Base-by-base conservation (phyloP, 2,888 invertebrate species). In the Priocnemis perturbator region DNA sequence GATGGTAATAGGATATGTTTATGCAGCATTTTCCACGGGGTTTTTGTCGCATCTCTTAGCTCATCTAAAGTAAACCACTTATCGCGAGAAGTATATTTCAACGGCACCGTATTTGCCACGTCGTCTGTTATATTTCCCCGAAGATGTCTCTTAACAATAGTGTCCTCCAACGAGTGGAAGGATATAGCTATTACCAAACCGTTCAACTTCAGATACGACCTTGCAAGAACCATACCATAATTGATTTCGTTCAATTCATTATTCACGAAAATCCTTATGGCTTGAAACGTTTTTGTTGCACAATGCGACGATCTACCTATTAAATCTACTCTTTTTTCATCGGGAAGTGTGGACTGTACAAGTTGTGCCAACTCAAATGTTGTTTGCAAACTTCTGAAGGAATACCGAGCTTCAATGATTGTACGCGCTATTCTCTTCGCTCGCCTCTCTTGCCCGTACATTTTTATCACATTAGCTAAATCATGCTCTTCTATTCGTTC, bases 231-330 rank as follows among this genome's bases (percentile, higher is more conserved):
- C 89, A 98, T 92, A 0, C 93, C 98, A 87, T 95, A 96, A 90
- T 98, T 96, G 0, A 98, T 92, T 91, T 98, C 98, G 88, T 98
- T 98, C 0, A 98, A 90, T 90, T 98, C 98, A 88, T 98, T 96
- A 87, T 98, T 98, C 0, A 98, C 96, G 89, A 98, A 98, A 83
- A 98, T 98, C 70, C 98, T 91, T 71, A 98, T 88, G 0, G 98
- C 98, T 91, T 97, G 94, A 90, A 98, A 98, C 0, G 96, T 94
- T 91, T 97, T 97, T 0, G 97, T 98, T 0, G 98, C 98, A 69
- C 93, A 92, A 83, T 98, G 97, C 2, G 94, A 90, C 1, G 92
- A 93, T 71, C 96, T 91, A 66, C 94, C 93, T 9, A 97, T 84
- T 88, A 94, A 94, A 86, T 98, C 97, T 20, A 91, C 83, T 58